These are phyloP conservation scores for Hirtodrosophila duncani DNA, from an alignment of 2,888 invertebrate species.

Conservation along the genomic window DNA sequence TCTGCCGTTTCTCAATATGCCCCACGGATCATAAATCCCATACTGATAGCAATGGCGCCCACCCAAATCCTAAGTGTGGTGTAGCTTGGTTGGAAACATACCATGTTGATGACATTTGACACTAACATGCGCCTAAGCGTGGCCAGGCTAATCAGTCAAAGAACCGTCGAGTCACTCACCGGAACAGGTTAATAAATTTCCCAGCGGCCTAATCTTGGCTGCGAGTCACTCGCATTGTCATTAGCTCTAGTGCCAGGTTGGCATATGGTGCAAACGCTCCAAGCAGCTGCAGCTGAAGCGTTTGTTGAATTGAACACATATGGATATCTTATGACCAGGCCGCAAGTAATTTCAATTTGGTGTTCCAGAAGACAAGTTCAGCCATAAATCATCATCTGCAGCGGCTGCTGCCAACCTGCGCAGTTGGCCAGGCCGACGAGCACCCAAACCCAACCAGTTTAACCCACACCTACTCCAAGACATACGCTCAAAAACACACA, in stretches of 20 bases:
- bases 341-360: slow-evolving; percentile 47
- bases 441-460: slow-evolving; percentile 57
- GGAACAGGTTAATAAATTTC: slow-evolving; percentile 72
- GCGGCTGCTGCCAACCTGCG: slow-evolving; percentile 23
- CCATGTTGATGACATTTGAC: slow-evolving; percentile 13
- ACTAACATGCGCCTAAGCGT: slow-evolving; percentile 28
- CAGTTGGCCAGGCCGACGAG: slow-evolving; percentile 23
- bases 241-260: slow-evolving; percentile 22
- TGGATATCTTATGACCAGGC: slow-evolving; percentile 16
- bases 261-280: slow-evolving; percentile 12
- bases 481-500: slow-evolving; percentile 21
- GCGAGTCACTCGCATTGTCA: slow-evolving; percentile 18
- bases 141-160: slow-evolving; percentile 40
- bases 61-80: slow-evolving; percentile 15
- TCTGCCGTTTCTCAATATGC: too few relatives aligned
- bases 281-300: slow-evolving; percentile 14
- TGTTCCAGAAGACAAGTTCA: slow-evolving; percentile 66
- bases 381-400: slow-evolving; percentile 63
- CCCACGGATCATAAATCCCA: slow-evolving; percentile 71
- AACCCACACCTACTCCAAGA: slow-evolving; percentile 60
- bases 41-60: slow-evolving; percentile 24
- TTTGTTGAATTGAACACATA: slow-evolving; percentile 19
- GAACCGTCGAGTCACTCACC: slow-evolving; percentile 47
- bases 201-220: slow-evolving; percentile 40
- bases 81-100: slow-evolving; percentile 26